Base-by-base conservation (phyloP, 2,888 invertebrate genomes). In the Melipona bicolor region DNA sequence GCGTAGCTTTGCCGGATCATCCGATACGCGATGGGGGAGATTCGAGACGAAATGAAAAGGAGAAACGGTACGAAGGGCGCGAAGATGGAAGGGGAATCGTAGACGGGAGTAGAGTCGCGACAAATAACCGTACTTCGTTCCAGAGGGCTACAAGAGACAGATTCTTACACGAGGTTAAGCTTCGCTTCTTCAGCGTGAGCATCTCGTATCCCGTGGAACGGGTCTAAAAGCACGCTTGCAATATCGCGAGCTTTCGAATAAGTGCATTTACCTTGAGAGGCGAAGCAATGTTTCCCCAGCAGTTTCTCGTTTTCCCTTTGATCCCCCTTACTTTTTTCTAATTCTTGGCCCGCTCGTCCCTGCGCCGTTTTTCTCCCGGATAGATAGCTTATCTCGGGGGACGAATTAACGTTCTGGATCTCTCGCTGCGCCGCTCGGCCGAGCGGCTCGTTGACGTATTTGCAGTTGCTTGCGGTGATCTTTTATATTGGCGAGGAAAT, bases 161-260 rank as follows among this genome's bases (percentile, higher is more conserved):
- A 70, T 69, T 64, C 78, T 64, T 56, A 64, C 70, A 54, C 21
- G 67, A 36, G 32, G 52, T 65, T 62, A 50, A 69, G 56, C 27
- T 68, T 43, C 27, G 21, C 32, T 43, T 4, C 19, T 56, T 56
- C 67, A 17, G 71, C 62, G 56, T n/a, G 72, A 70, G 73, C 70
- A 43, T 65, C n/a, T 59, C 50, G 61, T 4, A 61, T 11, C 68
- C 68, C 56, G 6, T 32, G 50, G 54, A 70, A 76, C 71, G 56
- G 56, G 43, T 43, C 32, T 72, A 76, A 69, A 81, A 83, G 71
- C 81, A 62, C 43, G 61, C 15, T 27, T 54, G 75, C 62, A 83
- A 83, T 83, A 83, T 83, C 71, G 36, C 73, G 27, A 59, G 70
- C 27, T 69, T 61, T 54, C 67, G 74, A 82, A 82, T 70, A 82